Percentiles rank a stretch among this genome's conserved stretches.
Conservation (phyloP, 2,797 vertebrate genomes). For the Spinus pinus region DNA sequence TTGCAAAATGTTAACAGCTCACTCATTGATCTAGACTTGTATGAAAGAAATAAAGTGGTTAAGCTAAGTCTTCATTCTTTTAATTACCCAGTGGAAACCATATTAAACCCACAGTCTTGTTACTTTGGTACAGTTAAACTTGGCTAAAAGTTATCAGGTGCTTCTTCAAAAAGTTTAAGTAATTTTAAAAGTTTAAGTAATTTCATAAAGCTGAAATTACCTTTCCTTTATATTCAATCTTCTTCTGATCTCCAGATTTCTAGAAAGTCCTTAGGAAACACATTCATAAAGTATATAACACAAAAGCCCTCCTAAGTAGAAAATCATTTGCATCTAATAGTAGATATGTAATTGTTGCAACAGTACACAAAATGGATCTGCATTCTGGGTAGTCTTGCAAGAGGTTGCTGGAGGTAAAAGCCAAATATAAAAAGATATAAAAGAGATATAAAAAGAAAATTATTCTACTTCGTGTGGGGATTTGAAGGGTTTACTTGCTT, state of each 20-base stretch:
- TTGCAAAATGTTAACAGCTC: not conserved
- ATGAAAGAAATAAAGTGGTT: not conserved
- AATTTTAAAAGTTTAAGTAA: not conserved
- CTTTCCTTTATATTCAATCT: not conserved
- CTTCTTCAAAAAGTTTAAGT: not conserved
- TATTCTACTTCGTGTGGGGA: not conserved
- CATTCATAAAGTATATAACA: not conserved
- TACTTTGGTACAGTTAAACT: not conserved
- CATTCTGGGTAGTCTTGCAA: not conserved
- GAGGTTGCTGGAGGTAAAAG: not conserved
- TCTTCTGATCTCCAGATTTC: not conserved
- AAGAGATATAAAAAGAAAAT: not conserved
- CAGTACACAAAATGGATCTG: not conserved
- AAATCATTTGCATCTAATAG: not conserved
- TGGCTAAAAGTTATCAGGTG: not conserved
- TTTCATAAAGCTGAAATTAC: not conserved
- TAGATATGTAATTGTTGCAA: not conserved
- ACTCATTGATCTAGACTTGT: not conserved
- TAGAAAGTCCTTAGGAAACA: not conserved
- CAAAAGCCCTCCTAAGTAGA: not conserved
- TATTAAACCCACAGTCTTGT: not conserved
- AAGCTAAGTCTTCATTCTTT: not conserved
- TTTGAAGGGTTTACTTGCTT: not conserved
- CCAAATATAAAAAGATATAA: not conserved
- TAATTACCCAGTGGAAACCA: not conserved